Evolutionary conservation across 2,797 vertebrate species (phyloP), one percentile per base, ranked within the genome.

Genomic region (Ciconia nigra): DNA sequence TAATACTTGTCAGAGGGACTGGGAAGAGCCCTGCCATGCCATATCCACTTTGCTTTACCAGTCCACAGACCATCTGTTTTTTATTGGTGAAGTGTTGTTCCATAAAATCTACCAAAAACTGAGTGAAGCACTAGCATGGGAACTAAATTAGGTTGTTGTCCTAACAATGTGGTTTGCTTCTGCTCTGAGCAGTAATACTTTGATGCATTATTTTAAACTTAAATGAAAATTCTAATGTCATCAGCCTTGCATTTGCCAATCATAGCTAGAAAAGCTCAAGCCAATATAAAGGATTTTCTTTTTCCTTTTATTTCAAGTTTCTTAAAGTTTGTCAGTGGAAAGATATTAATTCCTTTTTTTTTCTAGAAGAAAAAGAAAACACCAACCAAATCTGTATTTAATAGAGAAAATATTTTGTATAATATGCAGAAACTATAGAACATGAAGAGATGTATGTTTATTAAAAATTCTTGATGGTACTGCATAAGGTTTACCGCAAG

Each of bases 341-440:
- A 90, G 46, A 51, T 85, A 82, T 41, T 78, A 66, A 25, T 71
- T 66, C 55, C 11, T 61, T 81, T 59, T 14, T 66, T 76, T 69
- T 82, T 62, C 73, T 87, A 69, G 82, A 49, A 58, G 57, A 41
- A 77, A 91, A 93, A 44, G 73, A 92, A 95, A 83, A 44, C 78
- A 83, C 70, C n/a, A 35, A 94, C 84, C 39, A 73, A 87, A 87
- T 93, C 95, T 97, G 87, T 70, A 24, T 96, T 97, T 96, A 97
- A 96, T 97, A 94, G 93, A 95, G 49, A 73, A 35, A 72, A 57
- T 87, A 79, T 95, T 96, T 95, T 76, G 46, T 94, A 47, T 77
- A 84, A 92, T 49, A 28, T 57, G 74, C 90, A 91, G 91, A 86
- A 97, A 87, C 59, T 74, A 72, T 73, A 82, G 71, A 86, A 95